These are phyloP conservation scores for Nibea albiflora DNA, from an alignment of 2,113 vertebrate species.

Conservation along the genomic window DNA sequence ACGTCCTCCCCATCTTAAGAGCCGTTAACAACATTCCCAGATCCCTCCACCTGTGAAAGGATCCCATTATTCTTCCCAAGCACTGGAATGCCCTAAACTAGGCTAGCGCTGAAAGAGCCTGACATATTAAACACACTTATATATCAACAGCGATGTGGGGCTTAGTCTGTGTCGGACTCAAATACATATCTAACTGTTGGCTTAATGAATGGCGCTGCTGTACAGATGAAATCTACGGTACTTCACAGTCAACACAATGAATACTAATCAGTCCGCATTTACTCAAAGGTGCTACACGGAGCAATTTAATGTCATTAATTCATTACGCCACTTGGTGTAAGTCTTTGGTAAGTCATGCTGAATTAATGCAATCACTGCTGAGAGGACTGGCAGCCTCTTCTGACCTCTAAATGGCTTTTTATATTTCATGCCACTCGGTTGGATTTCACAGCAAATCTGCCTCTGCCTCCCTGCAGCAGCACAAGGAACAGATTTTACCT, in stretches of 20 bases:
- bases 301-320: slow-evolving; percentile 2
- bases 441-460: slow-evolving; percentile 27
- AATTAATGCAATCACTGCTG: slow-evolving; percentile 4
- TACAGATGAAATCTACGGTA: not conserved
- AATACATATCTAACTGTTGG: not conserved
- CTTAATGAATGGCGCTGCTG: not conserved
- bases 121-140: slow-evolving; percentile 14
- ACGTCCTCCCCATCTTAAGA: slow-evolving; percentile 62
- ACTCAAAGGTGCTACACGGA: not conserved
- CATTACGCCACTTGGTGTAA: not conserved
- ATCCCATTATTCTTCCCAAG: slow-evolving; percentile 71
- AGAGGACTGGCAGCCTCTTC: slow-evolving; percentile 11
- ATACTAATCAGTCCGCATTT: not conserved
- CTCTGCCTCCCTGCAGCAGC: not conserved
- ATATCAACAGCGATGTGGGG: not conserved
- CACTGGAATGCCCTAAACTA: slow-evolving; percentile 51
- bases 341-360: slow-evolving; percentile 10
- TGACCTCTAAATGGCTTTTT: slow-evolving; percentile 17
- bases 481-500: not conserved
- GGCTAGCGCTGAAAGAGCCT: slow-evolving; percentile 24
- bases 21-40: slow-evolving; percentile 74
- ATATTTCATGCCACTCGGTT: slow-evolving; percentile 22
- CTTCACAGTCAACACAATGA: not conserved
- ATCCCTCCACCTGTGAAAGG: slow-evolving; percentile 76
- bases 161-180: not conserved